Base-by-base conservation (phyloP, 1,140 invertebrate genomes). In the Calliphora vicina region DNA sequence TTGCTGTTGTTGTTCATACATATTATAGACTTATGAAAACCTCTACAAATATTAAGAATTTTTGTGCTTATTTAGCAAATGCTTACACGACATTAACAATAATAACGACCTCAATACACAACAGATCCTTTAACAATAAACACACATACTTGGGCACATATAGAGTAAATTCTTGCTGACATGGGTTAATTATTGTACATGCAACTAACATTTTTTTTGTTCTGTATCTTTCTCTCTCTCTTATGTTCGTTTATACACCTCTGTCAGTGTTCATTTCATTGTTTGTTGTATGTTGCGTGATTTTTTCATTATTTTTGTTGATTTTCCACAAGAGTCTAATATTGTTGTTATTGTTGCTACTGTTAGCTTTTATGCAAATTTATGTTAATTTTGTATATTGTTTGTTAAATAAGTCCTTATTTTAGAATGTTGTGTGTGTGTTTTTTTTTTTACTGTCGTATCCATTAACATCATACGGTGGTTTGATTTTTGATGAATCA, bases 51-150 rank as follows among this genome's bases (percentile, higher is more conserved):
- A 57, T 57, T 57, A 57, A 57, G 50, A 13, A 57, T 57, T 57
- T 57, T 57, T 57, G n/a, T 57, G 50, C 50, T 57, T 57, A 57
- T 57, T 57, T 57, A 57, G 50, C 50, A 57, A 57, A 57, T 57
- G 50, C 50, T 57, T 57, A 57, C 50, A 57, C 15, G 50, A 57
- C 50, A 57, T 57, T 57, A 57, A 57, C 50, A 57, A 17, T n/a
- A 57, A 17, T n/a, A 57, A 57, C 50, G n/a, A 57, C 50, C 15
- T n/a, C 15, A 57, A 57, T 4, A 57, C n/a, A 57, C 15, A 17
- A 57, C 15, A 6, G 50, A n/a, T 17, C 13, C 50, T n/a, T 57
- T 57, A 35, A 35, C 35, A 57, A 57, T n/a, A 15, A 10, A 57
- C 15, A 17, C 13, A 57, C 50, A n/a, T n/a, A 57, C 15, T 15